Evolutionary conservation across 2,113 vertebrate species (phyloP).

Genomic region (Aramus guarauna): DNA sequence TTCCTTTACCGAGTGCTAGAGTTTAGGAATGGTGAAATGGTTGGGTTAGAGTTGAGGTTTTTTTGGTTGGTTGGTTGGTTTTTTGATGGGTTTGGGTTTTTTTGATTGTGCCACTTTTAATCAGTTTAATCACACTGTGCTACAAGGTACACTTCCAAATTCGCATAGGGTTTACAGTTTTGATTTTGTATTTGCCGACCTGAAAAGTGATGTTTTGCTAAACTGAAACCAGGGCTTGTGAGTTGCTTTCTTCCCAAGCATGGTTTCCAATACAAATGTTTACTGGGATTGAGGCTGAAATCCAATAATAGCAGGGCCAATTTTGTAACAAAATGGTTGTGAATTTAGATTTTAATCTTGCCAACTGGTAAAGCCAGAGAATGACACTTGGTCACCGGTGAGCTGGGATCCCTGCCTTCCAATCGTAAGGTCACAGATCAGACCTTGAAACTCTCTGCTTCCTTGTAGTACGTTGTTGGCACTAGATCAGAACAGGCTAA

Average conservation of each 20-base stretch:
- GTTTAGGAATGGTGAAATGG: background rate
- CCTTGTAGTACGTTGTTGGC: background rate
- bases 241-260: background rate
- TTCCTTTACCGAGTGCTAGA: background rate
- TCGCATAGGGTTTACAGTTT: background rate
- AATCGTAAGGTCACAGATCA: background rate
- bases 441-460: slow-evolving; percentile 32
- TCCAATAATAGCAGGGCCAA: background rate
- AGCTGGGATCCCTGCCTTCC: background rate
- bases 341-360: background rate
- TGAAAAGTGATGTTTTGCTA: background rate
- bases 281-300: background rate
- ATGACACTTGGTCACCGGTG: background rate
- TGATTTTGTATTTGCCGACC: background rate
- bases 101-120: background rate
- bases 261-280: background rate
- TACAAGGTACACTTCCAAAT: background rate
- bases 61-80: background rate
- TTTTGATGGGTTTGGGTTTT: background rate
- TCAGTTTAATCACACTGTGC: background rate
- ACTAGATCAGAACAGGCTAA: background rate
- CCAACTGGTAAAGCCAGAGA: background rate
- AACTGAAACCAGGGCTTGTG: background rate
- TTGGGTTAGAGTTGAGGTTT: background rate
- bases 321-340: background rate